These are phyloP conservation scores for Cantharis rustica DNA, from an alignment of 2,888 invertebrate species.

Conservation along the genomic window DNA sequence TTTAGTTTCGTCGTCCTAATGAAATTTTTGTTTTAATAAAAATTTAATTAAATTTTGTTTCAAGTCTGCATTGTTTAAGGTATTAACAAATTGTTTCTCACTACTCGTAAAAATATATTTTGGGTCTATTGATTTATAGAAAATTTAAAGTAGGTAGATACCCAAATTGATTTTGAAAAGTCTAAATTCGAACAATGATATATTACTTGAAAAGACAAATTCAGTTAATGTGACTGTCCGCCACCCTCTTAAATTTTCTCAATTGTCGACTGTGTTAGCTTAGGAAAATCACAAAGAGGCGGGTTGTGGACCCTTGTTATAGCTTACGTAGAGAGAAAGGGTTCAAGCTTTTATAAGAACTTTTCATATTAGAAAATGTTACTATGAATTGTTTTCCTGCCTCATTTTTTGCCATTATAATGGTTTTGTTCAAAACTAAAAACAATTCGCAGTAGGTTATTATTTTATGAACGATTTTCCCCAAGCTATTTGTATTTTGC, in stretches of 20 bases:
- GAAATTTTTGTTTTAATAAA: not conserved
- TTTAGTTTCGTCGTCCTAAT: not conserved
- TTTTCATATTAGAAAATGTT: conserved; percentile 1
- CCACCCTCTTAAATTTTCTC: conserved; percentile 26
- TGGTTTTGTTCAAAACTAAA: not conserved
- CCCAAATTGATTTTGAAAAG: not conserved
- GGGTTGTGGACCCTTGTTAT: conserved; percentile 23
- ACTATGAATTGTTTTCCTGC: not conserved
- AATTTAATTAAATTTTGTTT: not conserved
- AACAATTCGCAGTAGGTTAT: not conserved
- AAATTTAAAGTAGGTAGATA: not conserved
- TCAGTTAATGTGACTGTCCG: conserved; percentile 22
- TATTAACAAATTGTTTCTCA: not conserved
- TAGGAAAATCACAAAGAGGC: conserved; percentile 26
- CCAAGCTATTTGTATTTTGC: not conserved
- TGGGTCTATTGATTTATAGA: not conserved
- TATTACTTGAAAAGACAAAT: conserved; percentile 16
- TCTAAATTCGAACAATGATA: conserved; percentile 8
- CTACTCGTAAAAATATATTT: not conserved
- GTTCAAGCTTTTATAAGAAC: conserved; percentile 11
- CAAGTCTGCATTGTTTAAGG: not conserved
- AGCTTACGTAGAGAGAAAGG: conserved; percentile 22
- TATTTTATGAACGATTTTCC: not conserved
- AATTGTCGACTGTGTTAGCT: conserved; percentile 25
- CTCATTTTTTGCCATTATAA: not conserved